Base-by-base conservation (phyloP, 2,888 invertebrate species). In the Chloroclystis v-ata region DNA sequence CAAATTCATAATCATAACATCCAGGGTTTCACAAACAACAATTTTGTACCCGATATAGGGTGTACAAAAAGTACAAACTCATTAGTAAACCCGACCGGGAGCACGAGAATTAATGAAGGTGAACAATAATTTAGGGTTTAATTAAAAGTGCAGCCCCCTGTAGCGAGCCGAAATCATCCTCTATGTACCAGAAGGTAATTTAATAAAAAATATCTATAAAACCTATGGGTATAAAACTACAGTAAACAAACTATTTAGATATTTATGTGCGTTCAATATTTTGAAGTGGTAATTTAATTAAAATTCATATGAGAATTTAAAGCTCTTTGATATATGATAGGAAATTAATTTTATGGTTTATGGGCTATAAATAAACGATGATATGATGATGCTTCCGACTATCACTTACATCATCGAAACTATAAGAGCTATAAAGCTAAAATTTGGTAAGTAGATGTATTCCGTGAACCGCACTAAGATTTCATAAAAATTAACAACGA, bases 121-220 rank as follows among this genome's bases (percentile, higher is more conserved):
- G 84, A 83, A 82, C 85, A 83, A 85, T 87, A 86, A 87, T 84
- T 87, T 85, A 86, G 82, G 80, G 79, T 86, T 87, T 86, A 86
- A 87, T 86, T 86, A 86, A 86, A 86, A 86, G 82, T 84, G 82
- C 78, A 75, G 78, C 78, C 71, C 78, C 86, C 86, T 73, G 72
- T 69, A 42, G 85, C 66, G 63, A 29, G 37, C 45, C 50, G 20
- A 32, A 43, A 45, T 50, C 82, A 82, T 82, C 79, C 75, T 72
- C 82, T 75, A 33, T 12, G 10, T 33, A 82, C 82, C 82, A 20
- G 81, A 83, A 82, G 57, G 80, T 83, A 83, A 84, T 84, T 83
- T 83, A 84, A 85, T 85, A 46, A 82, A 84, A 83, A 81, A 69
- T 73, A 40, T 59, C 66, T 65, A 52, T 46, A 46, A 49, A 48